Conservation (phyloP, 2,797 vertebrate genomes). For the Xenentodon cancila region DNA sequence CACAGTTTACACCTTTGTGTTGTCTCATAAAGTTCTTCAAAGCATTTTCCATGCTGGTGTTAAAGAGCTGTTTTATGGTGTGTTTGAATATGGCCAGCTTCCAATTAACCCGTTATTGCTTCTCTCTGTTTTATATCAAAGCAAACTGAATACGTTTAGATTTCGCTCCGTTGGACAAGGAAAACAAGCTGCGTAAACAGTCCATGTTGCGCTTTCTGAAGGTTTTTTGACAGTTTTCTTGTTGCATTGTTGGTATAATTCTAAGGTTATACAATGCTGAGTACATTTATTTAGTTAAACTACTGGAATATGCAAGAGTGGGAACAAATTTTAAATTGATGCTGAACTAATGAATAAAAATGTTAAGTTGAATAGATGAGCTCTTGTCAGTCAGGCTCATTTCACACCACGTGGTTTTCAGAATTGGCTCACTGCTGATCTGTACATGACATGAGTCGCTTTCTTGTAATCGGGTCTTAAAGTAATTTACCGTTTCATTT, state of each 20-base stretch:
- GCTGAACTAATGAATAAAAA: too few species aligned
- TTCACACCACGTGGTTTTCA: too few species aligned
- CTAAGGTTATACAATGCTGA: too few species aligned
- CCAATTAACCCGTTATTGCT: conserved; percentile 33
- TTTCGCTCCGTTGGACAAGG: neutral
- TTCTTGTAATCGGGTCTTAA: too few species aligned
- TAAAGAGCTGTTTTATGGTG: conserved; percentile 55
- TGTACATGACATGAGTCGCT: too few species aligned
- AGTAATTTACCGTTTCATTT: too few species aligned
- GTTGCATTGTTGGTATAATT: neutral
- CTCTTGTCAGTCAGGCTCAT: too few species aligned
- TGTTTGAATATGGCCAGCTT: conserved; percentile 28
- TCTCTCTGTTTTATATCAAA: conserved; percentile 9
- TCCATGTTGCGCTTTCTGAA: neutral
- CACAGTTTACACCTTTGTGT: conserved; percentile 47
- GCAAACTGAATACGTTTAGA: neutral
- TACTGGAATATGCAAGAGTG: too few species aligned
- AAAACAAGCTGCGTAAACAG: neutral
- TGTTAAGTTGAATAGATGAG: too few species aligned
- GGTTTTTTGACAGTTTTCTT: neutral
- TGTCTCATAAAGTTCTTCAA: conserved; percentile 52
- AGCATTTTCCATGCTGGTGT: conserved; percentile 40
- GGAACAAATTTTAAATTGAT: too few species aligned
- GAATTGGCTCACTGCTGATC: too few species aligned
- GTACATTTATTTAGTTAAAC: too few species aligned